These are phyloP conservation scores for Myanophis thanlyinensis DNA, from an alignment of 2,113 vertebrate species.

Conservation along the genomic window DNA sequence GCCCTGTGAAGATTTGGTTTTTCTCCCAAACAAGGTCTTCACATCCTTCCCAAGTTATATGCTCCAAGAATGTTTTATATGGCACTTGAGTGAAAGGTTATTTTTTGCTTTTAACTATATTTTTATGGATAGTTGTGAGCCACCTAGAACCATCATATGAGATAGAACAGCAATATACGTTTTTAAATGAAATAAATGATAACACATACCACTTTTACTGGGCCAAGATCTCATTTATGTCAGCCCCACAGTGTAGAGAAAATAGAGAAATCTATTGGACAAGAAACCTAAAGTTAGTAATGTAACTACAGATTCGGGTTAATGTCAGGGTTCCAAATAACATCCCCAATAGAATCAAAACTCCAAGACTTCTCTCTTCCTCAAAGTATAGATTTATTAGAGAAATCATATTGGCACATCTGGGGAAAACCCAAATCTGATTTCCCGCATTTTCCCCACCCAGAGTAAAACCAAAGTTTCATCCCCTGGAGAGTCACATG, in stretches of 20 bases:
- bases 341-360: too few relatives aligned
- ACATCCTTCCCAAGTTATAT: too few relatives aligned
- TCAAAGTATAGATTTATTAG: too few relatives aligned
- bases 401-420: too few relatives aligned
- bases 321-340: too few relatives aligned
- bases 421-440: too few relatives aligned
- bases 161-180: neutral
- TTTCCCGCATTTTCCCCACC: too few relatives aligned
- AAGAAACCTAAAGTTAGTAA: too few relatives aligned
- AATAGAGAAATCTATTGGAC: neutral
- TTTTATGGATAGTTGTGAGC: neutral
- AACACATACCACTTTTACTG: neutral
- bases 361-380: too few relatives aligned
- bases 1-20: neutral
- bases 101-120: neutral
- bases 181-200: neutral
- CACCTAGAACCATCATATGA: neutral
- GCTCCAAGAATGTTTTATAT: neutral
- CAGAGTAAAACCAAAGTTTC: too few relatives aligned
- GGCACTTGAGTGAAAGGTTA: neutral
- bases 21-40: neutral
- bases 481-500: too few relatives aligned
- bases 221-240: neutral
- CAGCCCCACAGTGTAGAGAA: neutral
- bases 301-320: too few relatives aligned